Percentiles rank a stretch among this genome's conserved stretches.
Evolutionary conservation across 2,888 invertebrate genomes (phyloP).

Genomic region (Eupeodes luniger): DNA sequence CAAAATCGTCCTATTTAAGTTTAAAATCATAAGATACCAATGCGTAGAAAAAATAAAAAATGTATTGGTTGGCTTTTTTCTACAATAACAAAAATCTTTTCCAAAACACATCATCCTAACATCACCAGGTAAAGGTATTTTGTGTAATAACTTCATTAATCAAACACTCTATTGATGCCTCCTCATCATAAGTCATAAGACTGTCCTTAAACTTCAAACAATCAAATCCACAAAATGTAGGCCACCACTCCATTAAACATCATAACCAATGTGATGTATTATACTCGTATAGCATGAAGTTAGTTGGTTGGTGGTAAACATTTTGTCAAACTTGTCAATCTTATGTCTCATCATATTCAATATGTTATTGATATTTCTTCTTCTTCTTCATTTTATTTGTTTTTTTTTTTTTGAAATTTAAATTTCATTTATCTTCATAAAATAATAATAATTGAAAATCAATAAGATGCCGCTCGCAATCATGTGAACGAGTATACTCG

Average conservation of each 20-base stretch:
- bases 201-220: slow-evolving; percentile 9
- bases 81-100: background rate
- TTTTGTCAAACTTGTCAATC: slow-evolving; percentile 44
- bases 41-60: no score
- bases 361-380: slow-evolving; percentile 11
- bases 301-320: slow-evolving; percentile 25
- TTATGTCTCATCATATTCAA: slow-evolving; percentile 27
- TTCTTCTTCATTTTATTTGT: background rate
- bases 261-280: background rate
- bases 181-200: background rate
- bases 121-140: background rate
- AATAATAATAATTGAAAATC: slow-evolving; percentile 44
- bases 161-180: background rate
- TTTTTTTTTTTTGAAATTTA: slow-evolving; percentile 4
- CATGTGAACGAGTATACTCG: background rate
- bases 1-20: no score
- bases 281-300: no score
- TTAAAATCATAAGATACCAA: no score
- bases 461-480: slow-evolving; percentile 41
- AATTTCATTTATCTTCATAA: slow-evolving; percentile 49
- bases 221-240: background rate
- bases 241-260: slow-evolving; percentile 3
- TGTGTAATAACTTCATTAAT: background rate
- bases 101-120: background rate
- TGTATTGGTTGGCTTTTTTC: no score